Evolutionary conservation across 1,140 invertebrate species (phyloP), one percentile per base, ranked within the genome.

Genomic region (Bilobella aurantiaca): DNA sequence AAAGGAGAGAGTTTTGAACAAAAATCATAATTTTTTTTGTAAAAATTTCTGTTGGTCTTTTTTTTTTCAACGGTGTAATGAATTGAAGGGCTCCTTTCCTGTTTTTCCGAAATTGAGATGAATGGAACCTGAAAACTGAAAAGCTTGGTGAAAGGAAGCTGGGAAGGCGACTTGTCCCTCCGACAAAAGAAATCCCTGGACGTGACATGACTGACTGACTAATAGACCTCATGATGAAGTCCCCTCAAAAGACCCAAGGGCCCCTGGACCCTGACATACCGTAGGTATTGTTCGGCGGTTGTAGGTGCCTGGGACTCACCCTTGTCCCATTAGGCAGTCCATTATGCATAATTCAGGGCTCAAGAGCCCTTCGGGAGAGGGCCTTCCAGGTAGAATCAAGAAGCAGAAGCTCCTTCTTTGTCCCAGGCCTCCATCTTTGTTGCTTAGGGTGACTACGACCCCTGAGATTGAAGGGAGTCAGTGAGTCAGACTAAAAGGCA

Each of bases 401-500:
- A 53, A 53, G 49, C 49, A 53, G 25, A 8, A 14, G 49, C 49
- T 53, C 12, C 8, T 42, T 42, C n/a, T n/a, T n/a, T 8, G 8
- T 42, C 37, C 37, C n/a, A 12, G 8, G 8, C 37, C n/a, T n/a
- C 37, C n/a, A 8, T 42, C 37, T 42, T 42, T 42, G 37, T 8
- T 16, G 34, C 34, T 12, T 53, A 18, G 49, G 49, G 49, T 53
- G 49, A 53, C 14, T 30, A 18, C 30, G 29, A 47, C 25, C 16
- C 28, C 3, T 12, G 37, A 31, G 28, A 53, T 14, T 21, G 12
- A 31, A 37, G 59, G 37, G 59, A 62, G 59, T 62, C 59, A 62
- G 59, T 62, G 32, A 62, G 59, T 62, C 59, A 62, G 25, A 46
- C 59, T 62, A 62, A 62, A 62, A 62, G 59, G 32, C 59, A 62